Evolutionary conservation across 1,140 invertebrate genomes (phyloP).

Genomic region (Drosophila ohnishii): DNA sequence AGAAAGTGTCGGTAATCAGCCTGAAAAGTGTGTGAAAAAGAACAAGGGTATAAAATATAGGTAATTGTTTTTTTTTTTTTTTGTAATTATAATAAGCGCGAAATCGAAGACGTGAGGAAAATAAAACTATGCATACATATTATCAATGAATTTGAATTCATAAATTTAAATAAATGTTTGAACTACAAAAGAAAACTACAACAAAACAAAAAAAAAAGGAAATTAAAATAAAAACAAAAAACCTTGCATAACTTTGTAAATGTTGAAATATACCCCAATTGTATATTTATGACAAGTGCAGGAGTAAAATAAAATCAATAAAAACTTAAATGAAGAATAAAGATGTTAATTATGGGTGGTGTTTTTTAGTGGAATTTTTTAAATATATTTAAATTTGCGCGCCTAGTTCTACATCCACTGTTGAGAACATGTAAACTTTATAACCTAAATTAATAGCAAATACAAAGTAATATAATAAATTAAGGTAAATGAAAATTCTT

Average conservation of each 20-base stretch:
- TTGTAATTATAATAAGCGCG: constrained; percentile 64
- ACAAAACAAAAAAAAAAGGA: constrained; percentile 21
- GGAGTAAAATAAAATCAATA: constrained; percentile 66
- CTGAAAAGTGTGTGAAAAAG: too few relatives aligned
- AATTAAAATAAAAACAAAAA: constrained; percentile 24
- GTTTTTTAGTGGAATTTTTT: neutral
- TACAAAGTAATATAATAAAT: too few relatives aligned
- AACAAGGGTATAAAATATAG: constrained; percentile 46
- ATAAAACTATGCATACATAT: constrained; percentile 67
- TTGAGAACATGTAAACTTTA: neutral
- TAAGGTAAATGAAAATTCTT: too few relatives aligned
- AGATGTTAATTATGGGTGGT: constrained; percentile 29
- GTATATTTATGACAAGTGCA: constrained; percentile 67
- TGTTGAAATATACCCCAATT: constrained; percentile 74
- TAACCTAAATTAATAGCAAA: neutral
- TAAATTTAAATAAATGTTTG: constrained; percentile 68
- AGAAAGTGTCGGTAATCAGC: too few relatives aligned
- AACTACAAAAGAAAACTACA: constrained; percentile 30
- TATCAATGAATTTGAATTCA: constrained; percentile 78
- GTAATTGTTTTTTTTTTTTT: constrained; percentile 72
- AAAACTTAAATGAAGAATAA: constrained; percentile 67
- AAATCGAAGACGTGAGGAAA: constrained; percentile 21
- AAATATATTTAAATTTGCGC: constrained; percentile 13
- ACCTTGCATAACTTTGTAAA: constrained; percentile 68
- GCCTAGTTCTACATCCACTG: neutral